Conservation (phyloP, 2,113 vertebrate species). For the Aphyosemion australe region DNA sequence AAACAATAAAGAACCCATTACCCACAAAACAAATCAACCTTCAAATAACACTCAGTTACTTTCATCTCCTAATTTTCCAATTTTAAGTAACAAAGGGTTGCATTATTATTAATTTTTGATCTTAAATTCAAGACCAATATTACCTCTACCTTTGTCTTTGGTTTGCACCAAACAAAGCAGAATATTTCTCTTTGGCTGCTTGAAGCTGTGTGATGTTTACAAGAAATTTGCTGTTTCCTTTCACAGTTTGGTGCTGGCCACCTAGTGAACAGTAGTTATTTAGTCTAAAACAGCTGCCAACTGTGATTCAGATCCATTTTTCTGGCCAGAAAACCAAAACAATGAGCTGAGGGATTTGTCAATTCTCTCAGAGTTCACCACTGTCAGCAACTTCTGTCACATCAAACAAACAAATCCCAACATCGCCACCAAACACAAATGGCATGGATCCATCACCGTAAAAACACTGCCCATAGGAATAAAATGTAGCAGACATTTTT, state of each 20-base stretch:
- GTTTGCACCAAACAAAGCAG: not conserved
- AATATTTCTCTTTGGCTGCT: not conserved
- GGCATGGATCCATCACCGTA: too few species aligned
- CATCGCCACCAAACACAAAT: not conserved
- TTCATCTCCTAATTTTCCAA: not conserved
- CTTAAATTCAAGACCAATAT: not conserved
- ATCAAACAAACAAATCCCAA: not conserved
- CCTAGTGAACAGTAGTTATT: not conserved
- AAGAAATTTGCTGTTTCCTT: not conserved
- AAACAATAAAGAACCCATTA: too few species aligned
- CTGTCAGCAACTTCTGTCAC: not conserved
- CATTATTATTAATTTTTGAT: not conserved
- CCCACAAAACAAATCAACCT: too few species aligned
- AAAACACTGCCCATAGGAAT: not conserved
- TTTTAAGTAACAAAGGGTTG: not conserved
- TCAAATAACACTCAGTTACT: too few species aligned
- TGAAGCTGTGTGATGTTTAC: not conserved
- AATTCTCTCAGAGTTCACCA: constrained; percentile 4
- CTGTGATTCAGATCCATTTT: constrained; percentile 12
- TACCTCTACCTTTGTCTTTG: not conserved
- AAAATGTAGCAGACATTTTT: not conserved
- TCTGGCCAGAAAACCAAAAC: not conserved
- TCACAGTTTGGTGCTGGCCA: not conserved
- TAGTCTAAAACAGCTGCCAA: constrained; percentile 8
- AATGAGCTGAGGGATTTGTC: constrained; percentile 4